These are phyloP conservation scores for Paratrypauchen microcephalus DNA, from an alignment of 2,797 vertebrate species.

Conservation along the genomic window DNA sequence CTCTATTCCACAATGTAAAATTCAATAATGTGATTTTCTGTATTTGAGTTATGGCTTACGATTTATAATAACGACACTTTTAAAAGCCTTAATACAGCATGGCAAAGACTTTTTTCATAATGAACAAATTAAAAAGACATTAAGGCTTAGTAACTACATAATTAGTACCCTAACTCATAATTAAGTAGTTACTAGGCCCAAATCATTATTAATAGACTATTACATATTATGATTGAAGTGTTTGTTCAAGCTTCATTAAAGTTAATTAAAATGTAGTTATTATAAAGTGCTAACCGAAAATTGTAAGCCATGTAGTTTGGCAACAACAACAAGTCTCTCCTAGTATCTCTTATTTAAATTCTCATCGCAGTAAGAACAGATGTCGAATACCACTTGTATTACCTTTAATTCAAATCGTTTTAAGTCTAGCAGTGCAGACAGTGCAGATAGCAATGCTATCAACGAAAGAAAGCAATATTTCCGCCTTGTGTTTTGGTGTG, in stretches of 20 bases:
- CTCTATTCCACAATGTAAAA: not conserved
- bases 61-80: too few species aligned
- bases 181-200: too few species aligned
- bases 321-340: not conserved
- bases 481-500: constrained; percentile 26
- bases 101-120: too few species aligned
- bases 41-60: not conserved
- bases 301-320: not conserved
- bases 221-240: too few species aligned
- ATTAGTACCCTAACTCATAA: too few species aligned
- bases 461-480: constrained; percentile 13
- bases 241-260: too few species aligned
- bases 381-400: not conserved
- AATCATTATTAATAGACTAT: too few species aligned
- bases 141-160: too few species aligned
- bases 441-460: not conserved
- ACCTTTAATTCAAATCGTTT: not conserved
- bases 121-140: too few species aligned
- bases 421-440: constrained; percentile 6
- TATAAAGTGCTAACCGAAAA: not conserved
- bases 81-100: too few species aligned
- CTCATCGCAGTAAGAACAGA: not conserved
- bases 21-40: not conserved
- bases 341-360: not conserved
- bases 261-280: too few species aligned